These are phyloP conservation scores for Panulirus ornatus DNA, from an alignment of 1,140 invertebrate genomes.

Conservation along the genomic window DNA sequence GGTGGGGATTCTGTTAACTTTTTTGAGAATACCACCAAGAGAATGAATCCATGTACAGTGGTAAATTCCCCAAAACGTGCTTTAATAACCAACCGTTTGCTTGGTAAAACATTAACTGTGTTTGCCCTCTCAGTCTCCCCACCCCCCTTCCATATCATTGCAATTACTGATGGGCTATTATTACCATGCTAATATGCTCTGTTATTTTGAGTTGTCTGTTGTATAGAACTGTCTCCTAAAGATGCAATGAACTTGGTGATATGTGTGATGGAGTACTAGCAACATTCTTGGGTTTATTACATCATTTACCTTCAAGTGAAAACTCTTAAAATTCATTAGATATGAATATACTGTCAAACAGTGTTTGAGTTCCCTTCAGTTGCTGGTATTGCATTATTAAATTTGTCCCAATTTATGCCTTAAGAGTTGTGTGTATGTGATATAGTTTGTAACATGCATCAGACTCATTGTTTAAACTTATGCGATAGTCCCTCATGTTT, in stretches of 20 bases:
- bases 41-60: neutral
- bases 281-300: no score
- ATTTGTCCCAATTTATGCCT: neutral
- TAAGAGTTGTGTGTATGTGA: neutral
- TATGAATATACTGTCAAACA: neutral
- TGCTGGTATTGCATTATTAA: neutral
- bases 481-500: neutral
- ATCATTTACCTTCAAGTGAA: neutral
- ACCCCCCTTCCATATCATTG: no score
- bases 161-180: neutral
- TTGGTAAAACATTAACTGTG: conserved; percentile 1
- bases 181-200: neutral
- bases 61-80: neutral
- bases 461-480: neutral
- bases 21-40: neutral
- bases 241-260: neutral
- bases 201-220: neutral
- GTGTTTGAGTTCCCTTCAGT: neutral
- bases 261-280: neutral
- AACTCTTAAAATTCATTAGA: neutral
- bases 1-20: neutral
- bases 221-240: neutral
- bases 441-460: neutral
- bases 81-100: neutral
- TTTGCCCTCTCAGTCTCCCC: neutral